phyloP scores from a whole-genome alignment of 2,797 vertebrate genomes.

The Enteromius paludinosus region DNA sequence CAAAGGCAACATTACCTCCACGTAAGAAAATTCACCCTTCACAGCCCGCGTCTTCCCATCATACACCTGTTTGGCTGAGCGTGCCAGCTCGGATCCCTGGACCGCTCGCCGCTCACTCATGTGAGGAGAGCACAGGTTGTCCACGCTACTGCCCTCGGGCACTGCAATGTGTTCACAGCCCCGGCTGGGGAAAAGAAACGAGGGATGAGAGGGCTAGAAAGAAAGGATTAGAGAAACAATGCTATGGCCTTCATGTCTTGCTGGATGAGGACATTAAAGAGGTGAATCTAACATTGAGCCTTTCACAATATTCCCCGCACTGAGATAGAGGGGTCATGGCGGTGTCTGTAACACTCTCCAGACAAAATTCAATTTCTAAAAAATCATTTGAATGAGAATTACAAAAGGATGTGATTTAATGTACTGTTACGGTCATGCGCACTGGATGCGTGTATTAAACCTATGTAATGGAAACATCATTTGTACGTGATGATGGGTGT shows the following conservation, averaged over 20 bases:
- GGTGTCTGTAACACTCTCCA: background rate
- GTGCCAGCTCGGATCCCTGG: slow-evolving; percentile 79
- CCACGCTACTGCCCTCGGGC: slow-evolving; percentile 80
- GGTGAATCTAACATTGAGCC: slow-evolving; percentile 25
- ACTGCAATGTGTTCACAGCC: slow-evolving; percentile 82
- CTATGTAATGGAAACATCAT: background rate
- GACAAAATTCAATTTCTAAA: background rate
- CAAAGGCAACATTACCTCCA: slow-evolving; percentile 76
- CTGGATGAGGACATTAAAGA: slow-evolving; percentile 28
- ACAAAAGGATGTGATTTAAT: background rate
- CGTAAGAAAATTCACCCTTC: slow-evolving; percentile 80
- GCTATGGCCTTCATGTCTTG: slow-evolving; percentile 67
- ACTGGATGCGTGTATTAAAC: background rate
- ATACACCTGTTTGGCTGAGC: slow-evolving; percentile 83
- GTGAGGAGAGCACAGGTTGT: slow-evolving; percentile 82
- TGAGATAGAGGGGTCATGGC: background rate
- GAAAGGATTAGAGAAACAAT: slow-evolving; percentile 77
- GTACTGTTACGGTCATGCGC: background rate
- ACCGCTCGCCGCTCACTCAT: slow-evolving; percentile 80
- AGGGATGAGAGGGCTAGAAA: slow-evolving; percentile 35
- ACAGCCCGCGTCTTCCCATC: slow-evolving; percentile 79
- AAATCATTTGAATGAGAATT: background rate
- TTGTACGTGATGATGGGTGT: background rate
- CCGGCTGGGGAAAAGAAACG: slow-evolving; percentile 63
- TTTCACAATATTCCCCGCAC: background rate